These are phyloP conservation scores for Lochmaea capreae DNA, from an alignment of 2,888 invertebrate species.

Conservation along the genomic window DNA sequence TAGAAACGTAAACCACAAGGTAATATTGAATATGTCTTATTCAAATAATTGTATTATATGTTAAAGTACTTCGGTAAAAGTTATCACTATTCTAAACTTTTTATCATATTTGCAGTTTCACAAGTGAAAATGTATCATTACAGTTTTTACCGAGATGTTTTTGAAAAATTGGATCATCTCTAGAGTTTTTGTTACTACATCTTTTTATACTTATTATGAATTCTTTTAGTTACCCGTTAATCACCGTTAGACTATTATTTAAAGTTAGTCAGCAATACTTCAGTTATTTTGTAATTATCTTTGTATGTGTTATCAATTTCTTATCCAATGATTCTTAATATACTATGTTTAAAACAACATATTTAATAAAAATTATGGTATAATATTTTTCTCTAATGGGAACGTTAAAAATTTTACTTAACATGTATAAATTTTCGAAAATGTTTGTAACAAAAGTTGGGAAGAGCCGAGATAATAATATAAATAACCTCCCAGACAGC, in stretches of 20 bases:
- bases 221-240: not conserved
- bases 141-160: not conserved
- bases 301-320: not conserved
- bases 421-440: not conserved
- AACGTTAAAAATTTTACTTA: not conserved
- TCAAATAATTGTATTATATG: not conserved
- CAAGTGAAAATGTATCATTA: not conserved
- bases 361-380: not conserved
- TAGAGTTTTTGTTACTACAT: no score
- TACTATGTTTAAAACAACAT: not conserved
- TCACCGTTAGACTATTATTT: not conserved
- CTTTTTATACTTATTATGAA: not conserved
- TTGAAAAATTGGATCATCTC: not conserved
- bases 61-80: not conserved
- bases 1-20: not conserved
- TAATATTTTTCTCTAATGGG: not conserved
- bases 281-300: not conserved
- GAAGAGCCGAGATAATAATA: no score
- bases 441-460: no score
- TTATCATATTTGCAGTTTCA: not conserved
- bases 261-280: not conserved
- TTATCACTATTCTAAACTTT: not conserved
- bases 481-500: no score
- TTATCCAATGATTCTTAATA: not conserved
- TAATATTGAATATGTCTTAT: constrained; percentile 6